Conservation (phyloP, 2,797 vertebrate genomes). For the Fundulus diaphanus region DNA sequence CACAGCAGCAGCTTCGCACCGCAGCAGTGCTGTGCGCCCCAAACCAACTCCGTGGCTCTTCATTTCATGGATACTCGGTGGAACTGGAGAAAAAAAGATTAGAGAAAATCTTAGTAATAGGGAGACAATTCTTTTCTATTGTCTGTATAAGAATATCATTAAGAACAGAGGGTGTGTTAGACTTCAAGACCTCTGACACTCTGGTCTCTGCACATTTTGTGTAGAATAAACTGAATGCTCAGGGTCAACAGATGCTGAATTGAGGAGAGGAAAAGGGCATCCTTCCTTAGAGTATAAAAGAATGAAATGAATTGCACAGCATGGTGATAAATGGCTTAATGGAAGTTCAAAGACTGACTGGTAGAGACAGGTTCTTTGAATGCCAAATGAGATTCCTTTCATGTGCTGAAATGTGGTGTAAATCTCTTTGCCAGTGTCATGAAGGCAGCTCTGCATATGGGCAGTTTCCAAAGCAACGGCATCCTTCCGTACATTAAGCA, state of each 20-base stretch:
- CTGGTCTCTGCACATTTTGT: conserved; percentile 44
- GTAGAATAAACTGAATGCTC: conserved; percentile 42
- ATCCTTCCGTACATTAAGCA: conserved; percentile 62
- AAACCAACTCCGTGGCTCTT: conserved; percentile 89
- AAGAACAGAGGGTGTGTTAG: conserved; percentile 12
- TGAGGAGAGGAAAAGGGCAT: conserved; percentile 44
- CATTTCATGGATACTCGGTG: conserved; percentile 96
- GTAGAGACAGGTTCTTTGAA: conserved; percentile 73
- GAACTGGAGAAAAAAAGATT: conserved; percentile 82
- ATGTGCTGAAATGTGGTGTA: conserved; percentile 74
- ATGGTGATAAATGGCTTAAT: conserved; percentile 82
- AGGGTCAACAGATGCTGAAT: conserved; percentile 41
- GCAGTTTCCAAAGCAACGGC: conserved; percentile 54
- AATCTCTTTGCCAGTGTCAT: conserved; percentile 68
- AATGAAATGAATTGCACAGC: conserved; percentile 76
- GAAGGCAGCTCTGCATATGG: conserved; percentile 62
- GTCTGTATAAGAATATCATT: neutral
- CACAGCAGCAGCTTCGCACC: conserved; percentile 95
- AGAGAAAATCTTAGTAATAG: conserved; percentile 4
- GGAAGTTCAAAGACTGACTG: conserved; percentile 81
- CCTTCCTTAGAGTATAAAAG: conserved; percentile 57
- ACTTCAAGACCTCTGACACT: conserved; percentile 36
- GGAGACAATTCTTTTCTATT: neutral
- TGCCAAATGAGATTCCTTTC: conserved; percentile 78
- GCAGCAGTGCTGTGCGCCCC: conserved; percentile 90